These are phyloP conservation scores for Coilia nasus DNA, from an alignment of 2,797 vertebrate genomes.

Conservation along the genomic window DNA sequence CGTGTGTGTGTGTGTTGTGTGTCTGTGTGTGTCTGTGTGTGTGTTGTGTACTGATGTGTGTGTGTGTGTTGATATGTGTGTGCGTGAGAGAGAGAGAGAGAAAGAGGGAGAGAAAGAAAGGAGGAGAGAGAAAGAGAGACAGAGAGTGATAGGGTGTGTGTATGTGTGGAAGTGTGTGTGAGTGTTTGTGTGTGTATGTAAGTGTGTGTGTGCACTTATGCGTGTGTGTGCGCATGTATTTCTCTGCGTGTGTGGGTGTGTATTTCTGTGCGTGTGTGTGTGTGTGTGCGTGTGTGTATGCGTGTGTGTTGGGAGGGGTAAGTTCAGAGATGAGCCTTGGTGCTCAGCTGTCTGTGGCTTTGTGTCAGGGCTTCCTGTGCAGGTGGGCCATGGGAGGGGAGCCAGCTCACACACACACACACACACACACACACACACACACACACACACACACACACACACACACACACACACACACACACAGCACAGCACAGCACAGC, in stretches of 20 bases:
- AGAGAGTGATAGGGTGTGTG: too few relatives aligned
- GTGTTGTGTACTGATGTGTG: background rate
- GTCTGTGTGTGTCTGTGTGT: background rate
- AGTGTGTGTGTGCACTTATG: background rate
- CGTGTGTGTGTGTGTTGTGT: background rate
- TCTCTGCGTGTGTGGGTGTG: background rate
- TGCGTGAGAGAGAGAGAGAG: background rate
- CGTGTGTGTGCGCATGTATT: too few relatives aligned
- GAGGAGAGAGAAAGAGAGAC: background rate
- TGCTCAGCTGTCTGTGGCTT: constrained; percentile 79
- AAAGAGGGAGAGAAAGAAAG: too few relatives aligned
- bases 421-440: constrained; percentile 36
- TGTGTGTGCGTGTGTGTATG: background rate
- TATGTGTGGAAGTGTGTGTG: too few relatives aligned
- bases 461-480: constrained; percentile 42
- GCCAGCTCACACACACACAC: constrained; percentile 72
- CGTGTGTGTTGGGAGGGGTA: constrained; percentile 4
- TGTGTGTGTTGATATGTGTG: background rate
- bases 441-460: constrained; percentile 10
- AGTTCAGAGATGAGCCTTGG: constrained; percentile 61
- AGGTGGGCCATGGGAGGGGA: constrained; percentile 77
- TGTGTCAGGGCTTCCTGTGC: constrained; percentile 78
- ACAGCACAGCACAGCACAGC: constrained; percentile 63
- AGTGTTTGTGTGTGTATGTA: background rate
- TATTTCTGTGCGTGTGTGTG: background rate